These are phyloP conservation scores for Yponomeuta malinellus DNA, from an alignment of 2,888 invertebrate species.

Conservation along the genomic window DNA sequence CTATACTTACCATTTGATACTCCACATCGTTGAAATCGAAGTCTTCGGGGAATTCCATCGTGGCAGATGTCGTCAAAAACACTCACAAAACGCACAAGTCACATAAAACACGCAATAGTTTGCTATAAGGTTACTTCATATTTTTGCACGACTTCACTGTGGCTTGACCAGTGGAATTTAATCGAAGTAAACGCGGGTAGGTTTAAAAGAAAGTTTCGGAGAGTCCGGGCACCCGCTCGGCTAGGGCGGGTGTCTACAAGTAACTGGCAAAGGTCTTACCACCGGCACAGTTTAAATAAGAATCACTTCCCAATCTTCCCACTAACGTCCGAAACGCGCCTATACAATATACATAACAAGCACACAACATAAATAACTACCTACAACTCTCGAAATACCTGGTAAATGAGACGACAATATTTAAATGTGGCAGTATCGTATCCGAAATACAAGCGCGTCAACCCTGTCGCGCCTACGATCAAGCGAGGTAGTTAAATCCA, in stretches of 20 bases:
- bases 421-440: too few relatives aligned
- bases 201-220: not conserved
- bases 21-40: not conserved
- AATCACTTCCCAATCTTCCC: too few relatives aligned
- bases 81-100: not conserved
- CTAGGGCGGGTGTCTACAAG: slow-evolving; percentile 8
- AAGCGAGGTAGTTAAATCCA: too few relatives aligned
- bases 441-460: too few relatives aligned
- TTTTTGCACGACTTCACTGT: not conserved
- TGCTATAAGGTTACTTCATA: not conserved
- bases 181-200: too few relatives aligned
- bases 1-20: not conserved
- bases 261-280: not conserved
- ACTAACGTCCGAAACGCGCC: too few relatives aligned
- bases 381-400: too few relatives aligned
- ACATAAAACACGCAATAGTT: not conserved
- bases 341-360: too few relatives aligned
- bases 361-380: too few relatives aligned
- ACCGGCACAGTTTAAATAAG: not conserved
- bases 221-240: not conserved
- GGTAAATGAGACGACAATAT: too few relatives aligned
- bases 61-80: not conserved
- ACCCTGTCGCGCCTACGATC: too few relatives aligned
- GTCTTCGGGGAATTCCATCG: not conserved
- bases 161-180: too few relatives aligned